phyloP scores from a whole-genome alignment of 2,888 invertebrate species.

The Vesta saturnalis region DNA sequence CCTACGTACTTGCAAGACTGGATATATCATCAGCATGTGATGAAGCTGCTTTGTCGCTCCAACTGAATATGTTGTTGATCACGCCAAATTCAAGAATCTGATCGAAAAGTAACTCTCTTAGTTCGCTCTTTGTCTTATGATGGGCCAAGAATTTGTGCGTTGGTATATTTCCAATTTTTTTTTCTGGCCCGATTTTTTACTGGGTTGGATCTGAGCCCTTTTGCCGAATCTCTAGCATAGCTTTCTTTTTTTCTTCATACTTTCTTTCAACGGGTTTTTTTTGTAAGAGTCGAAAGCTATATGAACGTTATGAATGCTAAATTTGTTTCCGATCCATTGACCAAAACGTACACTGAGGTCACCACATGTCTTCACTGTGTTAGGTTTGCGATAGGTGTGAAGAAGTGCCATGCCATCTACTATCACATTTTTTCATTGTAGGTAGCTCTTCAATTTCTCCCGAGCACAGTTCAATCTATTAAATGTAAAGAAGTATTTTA shows the following conservation, averaged over 20 bases:
- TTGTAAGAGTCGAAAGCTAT: too few species aligned
- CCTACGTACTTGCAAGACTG: not conserved
- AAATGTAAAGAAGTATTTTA: too few species aligned
- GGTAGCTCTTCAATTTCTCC: slow-evolving; percentile 13
- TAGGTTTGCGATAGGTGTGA: too few species aligned
- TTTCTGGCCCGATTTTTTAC: not conserved
- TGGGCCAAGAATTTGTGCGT: too few species aligned
- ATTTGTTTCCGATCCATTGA: not conserved
- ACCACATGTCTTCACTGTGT: slow-evolving; percentile 20
- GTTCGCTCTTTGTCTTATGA: too few species aligned
- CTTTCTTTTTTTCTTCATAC: too few species aligned
- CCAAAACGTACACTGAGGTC: slow-evolving; percentile 10
- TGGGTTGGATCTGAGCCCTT: not conserved
- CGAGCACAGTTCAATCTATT: too few species aligned
- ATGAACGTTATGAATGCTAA: too few species aligned
- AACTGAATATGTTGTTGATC: not conserved
- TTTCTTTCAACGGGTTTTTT: too few species aligned
- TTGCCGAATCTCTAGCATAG: too few species aligned
- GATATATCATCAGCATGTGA: not conserved
- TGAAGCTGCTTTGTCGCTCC: not conserved
- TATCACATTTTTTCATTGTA: slow-evolving; percentile 16
- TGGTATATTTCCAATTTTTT: not conserved
- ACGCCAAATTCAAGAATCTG: not conserved
- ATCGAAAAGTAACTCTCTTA: too few species aligned
- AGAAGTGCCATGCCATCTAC: too few species aligned